phyloP scores from a whole-genome alignment of 1,140 invertebrate species.

The Zaprionus capensis region DNA sequence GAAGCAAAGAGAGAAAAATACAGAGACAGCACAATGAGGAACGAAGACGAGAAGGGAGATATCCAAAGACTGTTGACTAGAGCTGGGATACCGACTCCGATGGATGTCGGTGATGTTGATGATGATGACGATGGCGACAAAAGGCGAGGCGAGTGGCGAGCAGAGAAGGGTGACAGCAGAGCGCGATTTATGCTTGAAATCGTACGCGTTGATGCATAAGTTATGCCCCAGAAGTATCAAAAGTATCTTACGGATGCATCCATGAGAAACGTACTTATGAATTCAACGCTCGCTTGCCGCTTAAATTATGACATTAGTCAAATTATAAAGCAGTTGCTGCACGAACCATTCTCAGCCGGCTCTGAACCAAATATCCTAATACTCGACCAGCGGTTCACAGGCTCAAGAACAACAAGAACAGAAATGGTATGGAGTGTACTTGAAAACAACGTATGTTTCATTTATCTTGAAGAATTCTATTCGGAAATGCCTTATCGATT shows the following conservation, averaged over 20 bases:
- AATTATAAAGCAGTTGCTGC: conserved; percentile 26
- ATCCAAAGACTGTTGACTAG: conserved; percentile 36
- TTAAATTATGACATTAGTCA: conserved; percentile 40
- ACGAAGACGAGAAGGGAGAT: conserved; percentile 5
- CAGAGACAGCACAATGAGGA: conserved; percentile 1
- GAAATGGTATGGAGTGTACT: not conserved
- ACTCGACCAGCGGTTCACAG: conserved; percentile 2
- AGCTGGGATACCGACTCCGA: conserved; percentile 31
- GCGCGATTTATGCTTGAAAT: conserved; percentile 76
- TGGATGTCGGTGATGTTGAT: conserved; percentile 27
- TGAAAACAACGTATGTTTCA: not conserved
- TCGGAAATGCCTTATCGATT: no score
- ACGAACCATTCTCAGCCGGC: not conserved
- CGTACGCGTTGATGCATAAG: conserved; percentile 81
- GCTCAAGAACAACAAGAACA: not conserved
- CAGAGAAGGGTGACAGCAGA: conserved; percentile 59
- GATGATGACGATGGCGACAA: conserved; percentile 57
- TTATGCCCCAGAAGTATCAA: conserved; percentile 50
- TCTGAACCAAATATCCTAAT: not conserved
- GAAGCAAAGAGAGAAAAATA: conserved; percentile 5
- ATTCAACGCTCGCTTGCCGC: conserved; percentile 11
- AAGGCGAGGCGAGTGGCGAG: conserved; percentile 56
- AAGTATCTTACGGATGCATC: conserved; percentile 60
- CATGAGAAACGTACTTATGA: conserved; percentile 30
- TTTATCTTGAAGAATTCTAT: no score